Percentiles rank a stretch among this genome's conserved stretches.
These are phyloP conservation scores for Orientallactaga bullata DNA, from an alignment of 2,113 vertebrate species.

Conservation along the genomic window DNA sequence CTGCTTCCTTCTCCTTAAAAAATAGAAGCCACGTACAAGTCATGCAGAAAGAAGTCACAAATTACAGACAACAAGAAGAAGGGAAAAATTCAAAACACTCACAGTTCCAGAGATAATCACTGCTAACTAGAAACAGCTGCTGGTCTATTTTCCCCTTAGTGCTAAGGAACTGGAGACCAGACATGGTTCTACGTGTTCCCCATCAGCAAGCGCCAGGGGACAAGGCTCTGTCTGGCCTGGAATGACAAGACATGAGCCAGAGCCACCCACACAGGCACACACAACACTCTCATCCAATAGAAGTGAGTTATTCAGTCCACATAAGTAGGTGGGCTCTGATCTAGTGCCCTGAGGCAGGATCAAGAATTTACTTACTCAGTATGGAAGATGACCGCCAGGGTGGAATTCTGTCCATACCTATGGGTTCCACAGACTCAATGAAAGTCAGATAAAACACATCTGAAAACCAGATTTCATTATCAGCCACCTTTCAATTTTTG, in stretches of 20 bases:
- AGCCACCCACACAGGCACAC: slow-evolving; percentile 46
- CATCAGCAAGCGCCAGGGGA: slow-evolving; percentile 7
- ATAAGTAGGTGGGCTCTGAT: slow-evolving; percentile 58
- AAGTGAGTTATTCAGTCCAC: background rate
- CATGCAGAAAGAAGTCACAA: slow-evolving; percentile 38
- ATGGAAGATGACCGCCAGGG: background rate
- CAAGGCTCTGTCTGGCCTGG: slow-evolving; percentile 31
- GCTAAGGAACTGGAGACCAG: slow-evolving; percentile 51
- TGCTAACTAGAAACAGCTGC: slow-evolving; percentile 75
- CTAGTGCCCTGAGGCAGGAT: background rate
- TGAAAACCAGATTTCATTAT: slow-evolving; percentile 59
- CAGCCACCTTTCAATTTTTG: slow-evolving; percentile 60
- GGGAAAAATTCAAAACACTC: slow-evolving; percentile 50
- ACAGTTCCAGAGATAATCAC: slow-evolving; percentile 63
- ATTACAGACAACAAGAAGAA: slow-evolving; percentile 63
- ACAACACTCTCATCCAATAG: background rate
- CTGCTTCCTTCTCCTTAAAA: slow-evolving; percentile 26
- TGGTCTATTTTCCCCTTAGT: background rate
- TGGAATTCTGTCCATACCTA: background rate
- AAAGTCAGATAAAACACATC: slow-evolving; percentile 51
- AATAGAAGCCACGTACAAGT: background rate
- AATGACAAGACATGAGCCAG: slow-evolving; percentile 49
- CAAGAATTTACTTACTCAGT: background rate
- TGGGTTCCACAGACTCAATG: background rate
- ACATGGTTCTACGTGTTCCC: background rate